Percentiles rank a stretch among this genome's conserved stretches.
Evolutionary conservation across 30 jellyfish, hydroid and myxozoan genomes (phyloP).

Genomic region (Morbakka virulenta): DNA sequence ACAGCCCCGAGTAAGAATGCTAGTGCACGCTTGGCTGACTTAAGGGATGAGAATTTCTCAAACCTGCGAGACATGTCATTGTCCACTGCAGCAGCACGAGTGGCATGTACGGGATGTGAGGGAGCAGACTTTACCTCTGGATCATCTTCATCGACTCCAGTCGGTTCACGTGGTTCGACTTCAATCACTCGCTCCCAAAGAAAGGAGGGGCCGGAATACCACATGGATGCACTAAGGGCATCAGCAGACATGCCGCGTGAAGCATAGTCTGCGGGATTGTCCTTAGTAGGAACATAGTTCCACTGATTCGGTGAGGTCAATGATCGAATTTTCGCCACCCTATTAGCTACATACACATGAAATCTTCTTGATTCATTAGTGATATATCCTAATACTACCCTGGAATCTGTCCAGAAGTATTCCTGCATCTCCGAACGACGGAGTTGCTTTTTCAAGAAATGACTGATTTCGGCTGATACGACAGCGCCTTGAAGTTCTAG

Average conservation of each 20-base stretch:
- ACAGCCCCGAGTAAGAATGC: too few species aligned
- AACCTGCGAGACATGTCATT: constrained; percentile 29
- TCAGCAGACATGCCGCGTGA: constrained; percentile 7
- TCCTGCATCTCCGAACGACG: constrained; percentile 1
- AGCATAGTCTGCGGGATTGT: constrained; percentile 55
- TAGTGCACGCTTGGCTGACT: constrained; percentile 21
- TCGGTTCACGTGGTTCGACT: neutral
- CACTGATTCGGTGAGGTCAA: constrained; percentile 35
- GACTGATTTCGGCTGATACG: constrained; percentile 17
- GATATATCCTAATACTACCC: constrained; percentile 31
- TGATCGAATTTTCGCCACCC: constrained; percentile 21
- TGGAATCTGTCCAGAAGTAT: constrained; percentile 39
- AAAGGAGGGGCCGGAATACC: neutral
- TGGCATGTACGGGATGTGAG: neutral
- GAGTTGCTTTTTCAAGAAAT: constrained; percentile 1
- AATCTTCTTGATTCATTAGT: constrained; percentile 28
- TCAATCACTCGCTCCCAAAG: constrained; percentile 11
- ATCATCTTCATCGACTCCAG: neutral
- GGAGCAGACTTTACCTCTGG: constrained; percentile 24
- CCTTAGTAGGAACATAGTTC: constrained; percentile 19
- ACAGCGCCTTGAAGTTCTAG: constrained; percentile 35
- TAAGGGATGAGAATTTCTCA: constrained; percentile 1
- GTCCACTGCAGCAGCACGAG: constrained; percentile 7
- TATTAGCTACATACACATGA: constrained; percentile 20
- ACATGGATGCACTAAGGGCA: neutral